Percentiles rank a stretch among this genome's conserved stretches.
These are phyloP conservation scores for Uloborus diversus DNA, from an alignment of 1,140 invertebrate species.

Conservation along the genomic window DNA sequence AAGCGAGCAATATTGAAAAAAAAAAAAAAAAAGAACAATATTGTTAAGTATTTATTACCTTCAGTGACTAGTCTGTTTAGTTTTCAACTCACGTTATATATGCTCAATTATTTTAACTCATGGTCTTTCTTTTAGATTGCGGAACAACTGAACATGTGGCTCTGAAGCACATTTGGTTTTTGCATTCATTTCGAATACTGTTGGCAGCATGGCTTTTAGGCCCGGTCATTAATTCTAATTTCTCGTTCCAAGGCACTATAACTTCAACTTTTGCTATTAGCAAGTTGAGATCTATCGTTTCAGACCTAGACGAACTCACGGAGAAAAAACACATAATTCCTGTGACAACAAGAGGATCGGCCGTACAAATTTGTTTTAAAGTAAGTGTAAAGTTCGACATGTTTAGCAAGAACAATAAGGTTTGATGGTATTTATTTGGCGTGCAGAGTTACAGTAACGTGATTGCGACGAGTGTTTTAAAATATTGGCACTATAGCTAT, in stretches of 20 bases:
- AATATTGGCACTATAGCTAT: no score
- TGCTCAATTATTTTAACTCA: no score
- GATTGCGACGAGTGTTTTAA: no score
- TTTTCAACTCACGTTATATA: no score
- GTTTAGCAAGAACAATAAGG: no score
- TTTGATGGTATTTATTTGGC: no score
- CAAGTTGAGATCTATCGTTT: background rate
- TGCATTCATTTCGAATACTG: constrained; percentile 10
- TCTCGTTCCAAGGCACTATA: constrained; percentile 22
- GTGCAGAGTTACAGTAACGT: no score
- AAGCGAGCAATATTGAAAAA: no score
- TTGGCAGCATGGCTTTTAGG: constrained; percentile 19
- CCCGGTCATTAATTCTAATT: constrained; percentile 9
- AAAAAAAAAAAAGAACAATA: no score
- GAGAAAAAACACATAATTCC: background rate
- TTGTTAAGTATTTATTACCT: no score
- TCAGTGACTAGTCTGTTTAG: no score
- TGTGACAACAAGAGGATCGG: constrained; percentile 6
- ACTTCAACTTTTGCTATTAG: constrained; percentile 30
- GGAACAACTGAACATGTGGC: constrained; percentile 12
- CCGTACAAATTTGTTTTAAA: constrained; percentile 36
- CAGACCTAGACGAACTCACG: constrained; percentile 1
- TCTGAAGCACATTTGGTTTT: constrained; percentile 6
- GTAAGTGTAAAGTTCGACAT: background rate
- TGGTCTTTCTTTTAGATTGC: background rate